Conservation (phyloP, 2,797 vertebrate species). For the Acanthurus leucopareius region DNA sequence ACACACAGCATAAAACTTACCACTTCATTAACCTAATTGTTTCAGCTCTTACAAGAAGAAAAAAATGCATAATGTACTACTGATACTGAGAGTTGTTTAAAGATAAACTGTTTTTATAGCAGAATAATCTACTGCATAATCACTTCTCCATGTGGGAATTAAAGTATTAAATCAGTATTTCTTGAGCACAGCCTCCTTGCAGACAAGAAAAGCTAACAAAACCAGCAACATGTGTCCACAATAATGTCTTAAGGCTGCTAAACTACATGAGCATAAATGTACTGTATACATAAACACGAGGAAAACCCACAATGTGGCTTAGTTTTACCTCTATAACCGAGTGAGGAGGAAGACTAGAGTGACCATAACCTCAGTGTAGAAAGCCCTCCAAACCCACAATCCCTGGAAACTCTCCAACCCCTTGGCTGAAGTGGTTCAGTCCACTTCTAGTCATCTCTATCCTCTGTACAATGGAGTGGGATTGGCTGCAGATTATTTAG, state of each 20-base stretch:
- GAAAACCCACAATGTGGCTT: constrained; percentile 77
- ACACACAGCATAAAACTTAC: too few species aligned
- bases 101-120: not conserved
- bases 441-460: constrained; percentile 60
- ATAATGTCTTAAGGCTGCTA: constrained; percentile 32
- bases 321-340: constrained; percentile 71
- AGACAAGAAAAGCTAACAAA: constrained; percentile 17
- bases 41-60: constrained; percentile 1
- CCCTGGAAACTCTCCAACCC: constrained; percentile 70
- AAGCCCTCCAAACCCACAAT: constrained; percentile 82
- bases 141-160: constrained; percentile 4
- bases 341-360: constrained; percentile 68
- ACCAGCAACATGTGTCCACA: constrained; percentile 42
- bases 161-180: constrained; percentile 3
- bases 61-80: not conserved
- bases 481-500: constrained; percentile 44
- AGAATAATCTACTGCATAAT: not conserved
- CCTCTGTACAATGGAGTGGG: constrained; percentile 53
- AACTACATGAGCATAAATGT: constrained; percentile 48
- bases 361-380: constrained; percentile 81
- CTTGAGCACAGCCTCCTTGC: constrained; percentile 14
- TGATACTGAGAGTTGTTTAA: not conserved
- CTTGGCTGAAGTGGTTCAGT: constrained; percentile 56
- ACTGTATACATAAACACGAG: constrained; percentile 58
- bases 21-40: not conserved